Percentiles rank a stretch among this genome's conserved stretches.
phyloP scores from a whole-genome alignment of 2,113 vertebrate species.

The Ictidomys tridecemlineatus region DNA sequence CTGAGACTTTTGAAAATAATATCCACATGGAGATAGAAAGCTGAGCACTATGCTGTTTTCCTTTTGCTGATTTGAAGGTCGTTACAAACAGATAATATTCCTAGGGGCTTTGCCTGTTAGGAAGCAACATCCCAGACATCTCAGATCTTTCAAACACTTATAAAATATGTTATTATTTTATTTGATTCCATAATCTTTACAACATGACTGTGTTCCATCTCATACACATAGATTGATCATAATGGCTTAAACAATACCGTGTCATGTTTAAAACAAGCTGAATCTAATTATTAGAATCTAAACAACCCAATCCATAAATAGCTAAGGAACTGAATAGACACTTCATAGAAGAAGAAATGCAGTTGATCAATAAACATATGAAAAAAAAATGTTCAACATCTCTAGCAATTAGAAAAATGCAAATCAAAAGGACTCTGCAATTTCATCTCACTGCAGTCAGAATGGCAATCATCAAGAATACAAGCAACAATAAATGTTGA shows the following conservation, averaged over 20 bases:
- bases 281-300: slow-evolving; percentile 75
- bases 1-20: slow-evolving; percentile 66
- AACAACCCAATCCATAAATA: too few relatives aligned
- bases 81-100: slow-evolving; percentile 83
- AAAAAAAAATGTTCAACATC: too few relatives aligned
- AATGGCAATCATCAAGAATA: too few relatives aligned
- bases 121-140: slow-evolving; percentile 75
- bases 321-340: too few relatives aligned
- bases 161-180: slow-evolving; percentile 81
- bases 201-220: slow-evolving; percentile 78
- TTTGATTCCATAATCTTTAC: slow-evolving; percentile 77
- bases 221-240: slow-evolving; percentile 68
- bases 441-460: too few relatives aligned
- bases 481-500: too few relatives aligned
- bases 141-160: slow-evolving; percentile 85
- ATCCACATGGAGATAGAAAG: slow-evolving; percentile 50
- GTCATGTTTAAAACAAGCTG: slow-evolving; percentile 78
- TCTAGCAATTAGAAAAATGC: too few relatives aligned
- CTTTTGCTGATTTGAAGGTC: slow-evolving; percentile 85
- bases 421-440: too few relatives aligned
- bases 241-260: slow-evolving; percentile 78
- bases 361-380: too few relatives aligned
- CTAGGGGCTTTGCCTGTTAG: slow-evolving; percentile 78
- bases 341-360: too few relatives aligned
- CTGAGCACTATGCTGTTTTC: slow-evolving; percentile 74